phyloP scores from a whole-genome alignment of 2,888 invertebrate species.

The Drosophila peninsularis region DNA sequence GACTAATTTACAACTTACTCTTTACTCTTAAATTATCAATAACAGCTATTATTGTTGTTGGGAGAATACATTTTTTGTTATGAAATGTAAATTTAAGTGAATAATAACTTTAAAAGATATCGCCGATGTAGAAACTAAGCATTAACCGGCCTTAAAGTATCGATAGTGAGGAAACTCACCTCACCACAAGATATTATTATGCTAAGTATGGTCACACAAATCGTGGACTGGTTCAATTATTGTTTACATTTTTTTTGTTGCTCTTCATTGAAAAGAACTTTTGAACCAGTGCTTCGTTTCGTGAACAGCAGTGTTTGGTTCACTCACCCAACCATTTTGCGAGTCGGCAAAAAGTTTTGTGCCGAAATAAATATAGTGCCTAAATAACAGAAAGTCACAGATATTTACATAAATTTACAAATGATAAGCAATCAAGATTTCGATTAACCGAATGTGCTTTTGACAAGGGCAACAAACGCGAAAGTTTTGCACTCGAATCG shows the following conservation, averaged over 20 bases:
- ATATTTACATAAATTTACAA: slow-evolving; percentile 38
- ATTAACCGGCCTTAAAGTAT: slow-evolving; percentile 11
- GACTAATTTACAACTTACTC: slow-evolving; percentile 12
- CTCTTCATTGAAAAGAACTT: slow-evolving; percentile 10
- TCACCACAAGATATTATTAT: background rate
- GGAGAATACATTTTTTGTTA: background rate
- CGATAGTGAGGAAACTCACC: slow-evolving; percentile 26
- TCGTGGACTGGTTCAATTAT: slow-evolving; percentile 18
- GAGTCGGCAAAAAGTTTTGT: slow-evolving; percentile 75
- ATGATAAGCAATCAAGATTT: slow-evolving; percentile 47
- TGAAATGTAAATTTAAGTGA: background rate
- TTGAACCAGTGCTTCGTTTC: slow-evolving; percentile 17
- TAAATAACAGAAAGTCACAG: slow-evolving; percentile 43
- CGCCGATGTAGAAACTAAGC: background rate
- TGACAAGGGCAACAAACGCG: slow-evolving; percentile 39
- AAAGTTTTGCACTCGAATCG: slow-evolving; percentile 61
- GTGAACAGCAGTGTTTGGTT: slow-evolving; percentile 35
- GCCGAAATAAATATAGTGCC: slow-evolving; percentile 71
- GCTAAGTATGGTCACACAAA: slow-evolving; percentile 15
- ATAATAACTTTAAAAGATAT: background rate
- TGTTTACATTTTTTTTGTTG: slow-evolving; percentile 34
- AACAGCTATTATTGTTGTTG: background rate
- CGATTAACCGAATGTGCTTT: slow-evolving; percentile 34
- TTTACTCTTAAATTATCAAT: background rate
- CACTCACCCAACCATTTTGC: slow-evolving; percentile 45